Conservation (phyloP, 2,113 vertebrate genomes). For the Corythaixoides concolor region DNA sequence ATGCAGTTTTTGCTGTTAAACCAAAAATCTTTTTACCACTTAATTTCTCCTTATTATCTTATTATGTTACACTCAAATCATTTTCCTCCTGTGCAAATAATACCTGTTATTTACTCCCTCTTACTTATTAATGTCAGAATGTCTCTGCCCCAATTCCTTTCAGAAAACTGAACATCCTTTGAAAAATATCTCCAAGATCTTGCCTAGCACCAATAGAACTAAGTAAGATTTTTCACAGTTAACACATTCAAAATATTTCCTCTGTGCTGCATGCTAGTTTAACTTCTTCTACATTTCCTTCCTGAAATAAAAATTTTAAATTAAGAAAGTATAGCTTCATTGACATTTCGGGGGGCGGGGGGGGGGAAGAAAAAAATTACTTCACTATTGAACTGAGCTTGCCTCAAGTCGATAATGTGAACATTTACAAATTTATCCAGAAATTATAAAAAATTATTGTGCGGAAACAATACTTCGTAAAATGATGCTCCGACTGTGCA, state of each 20-base stretch:
- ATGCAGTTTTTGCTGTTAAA: constrained; percentile 10
- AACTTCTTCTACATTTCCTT: background rate
- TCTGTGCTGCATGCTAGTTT: background rate
- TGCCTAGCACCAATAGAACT: background rate
- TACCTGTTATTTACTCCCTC: background rate
- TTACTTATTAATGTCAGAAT: background rate
- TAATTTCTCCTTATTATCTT: constrained; percentile 1
- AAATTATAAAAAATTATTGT: background rate
- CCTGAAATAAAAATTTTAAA: background rate
- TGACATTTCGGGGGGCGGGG: background rate
- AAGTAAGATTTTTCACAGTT: background rate
- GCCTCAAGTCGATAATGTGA: background rate
- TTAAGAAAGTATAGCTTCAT: background rate
- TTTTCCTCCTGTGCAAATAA: background rate
- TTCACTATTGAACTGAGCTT: background rate
- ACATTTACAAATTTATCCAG: background rate
- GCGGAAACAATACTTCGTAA: background rate
- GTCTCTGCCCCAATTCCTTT: background rate
- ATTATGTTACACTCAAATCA: background rate
- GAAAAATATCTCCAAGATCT: background rate
- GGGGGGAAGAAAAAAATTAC: background rate
- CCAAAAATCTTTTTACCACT: background rate
- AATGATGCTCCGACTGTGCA: background rate
- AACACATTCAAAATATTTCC: background rate
- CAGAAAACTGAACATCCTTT: background rate